Evolutionary conservation across 2,797 vertebrate genomes (phyloP), one percentile per base, ranked within the genome.

Genomic region (Phrynocephalus forsythii): DNA sequence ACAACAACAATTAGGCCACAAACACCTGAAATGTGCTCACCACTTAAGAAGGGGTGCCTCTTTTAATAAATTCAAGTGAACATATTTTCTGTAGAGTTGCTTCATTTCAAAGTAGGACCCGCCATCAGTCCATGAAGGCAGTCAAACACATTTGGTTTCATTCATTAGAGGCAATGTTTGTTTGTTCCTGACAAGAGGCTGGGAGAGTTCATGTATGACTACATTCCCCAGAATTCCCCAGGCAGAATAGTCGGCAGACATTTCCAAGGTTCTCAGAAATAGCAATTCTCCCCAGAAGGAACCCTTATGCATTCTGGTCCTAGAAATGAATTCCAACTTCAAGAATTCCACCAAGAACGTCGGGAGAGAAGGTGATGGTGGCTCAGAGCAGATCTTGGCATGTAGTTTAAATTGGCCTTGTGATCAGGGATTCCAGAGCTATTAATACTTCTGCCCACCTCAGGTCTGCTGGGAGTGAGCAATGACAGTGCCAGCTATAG

Each of bases 351-450:
- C 33, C 22, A 0, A 1, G 67, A 26, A 30, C 3, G 16, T 7
- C 13, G 52, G 52, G 60, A 60, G 52, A 30, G 72, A 2, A 85
- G 84, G 3, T 86, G 86, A 86, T 66, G 18, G 18, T n/a, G 85
- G 77, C 89, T 83, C 73, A 85, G 30, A 89, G 86, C 9, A 90
- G 50, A 82, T 3, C 69, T 86, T 86, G 81, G 88, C 83, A 3
- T 1, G 3, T 72, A 67, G 87, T 85, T 44, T 76, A 87, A 92
- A 88, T 66, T 73, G 26, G 26, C 33, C 20, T 88, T 72, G 85
- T 91, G 87, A 89, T 80, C 90, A 1, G 52, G 88, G 87, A 93
- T 92, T 92, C 89, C 91, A 78, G 63, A 80, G 30, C 89, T 92
- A 91, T 92, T 84, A 79, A 91, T 94, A 92, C 83, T 68, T 82